Evolutionary conservation across 92 coral and sea anemone species (phyloP), one percentile per base, ranked within the genome.

Genomic region (Porites cylindrica): DNA sequence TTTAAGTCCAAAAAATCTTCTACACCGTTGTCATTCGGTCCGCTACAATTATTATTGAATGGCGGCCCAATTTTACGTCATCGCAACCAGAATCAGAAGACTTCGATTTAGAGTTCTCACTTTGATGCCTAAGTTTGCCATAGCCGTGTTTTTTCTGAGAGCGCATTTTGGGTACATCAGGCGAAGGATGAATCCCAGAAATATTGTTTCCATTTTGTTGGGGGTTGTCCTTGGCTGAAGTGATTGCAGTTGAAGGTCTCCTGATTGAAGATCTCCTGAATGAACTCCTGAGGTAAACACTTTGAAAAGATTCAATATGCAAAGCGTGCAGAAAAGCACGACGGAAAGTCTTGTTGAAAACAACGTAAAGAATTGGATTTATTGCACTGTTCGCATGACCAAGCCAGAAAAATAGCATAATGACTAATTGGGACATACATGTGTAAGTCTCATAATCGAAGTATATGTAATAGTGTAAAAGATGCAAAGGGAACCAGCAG

Each of bases 371-470:
- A 17, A 92, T 85, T 1, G 98, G 98, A 19, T 95, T 95, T 8
- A 95, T 66, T 19, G 98, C 98, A 10, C 96, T 93, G 73, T 95
- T 95, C n/a, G 98, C 96, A 10, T 95, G 98, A 1, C 98, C 98
- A 17, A 95, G 85, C 96, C 96, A 95, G 76, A 95, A 93, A 0
- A 93, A 92, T n/a, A 91, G 16, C 68, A 93, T 9, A 6, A 85
- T 76, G 7, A 95, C 43, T 82, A 63, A 80, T 16, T 51, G 10
- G 18, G 93, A 93, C 81, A 89, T 73, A 51, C 98, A 97, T 17
- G 2, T 13, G 78, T 75, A 97, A 59, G 96, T 90, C 79, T 80
- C 43, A 16, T 74, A 47, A 38, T 93, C 94, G 84, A 92, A 97
- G 82, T 93, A 92, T 75, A 97, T 97, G 88, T 84, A 83, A 66